Base-by-base conservation (phyloP, 2,797 vertebrate species). In the Sarcophilus harrisii region DNA sequence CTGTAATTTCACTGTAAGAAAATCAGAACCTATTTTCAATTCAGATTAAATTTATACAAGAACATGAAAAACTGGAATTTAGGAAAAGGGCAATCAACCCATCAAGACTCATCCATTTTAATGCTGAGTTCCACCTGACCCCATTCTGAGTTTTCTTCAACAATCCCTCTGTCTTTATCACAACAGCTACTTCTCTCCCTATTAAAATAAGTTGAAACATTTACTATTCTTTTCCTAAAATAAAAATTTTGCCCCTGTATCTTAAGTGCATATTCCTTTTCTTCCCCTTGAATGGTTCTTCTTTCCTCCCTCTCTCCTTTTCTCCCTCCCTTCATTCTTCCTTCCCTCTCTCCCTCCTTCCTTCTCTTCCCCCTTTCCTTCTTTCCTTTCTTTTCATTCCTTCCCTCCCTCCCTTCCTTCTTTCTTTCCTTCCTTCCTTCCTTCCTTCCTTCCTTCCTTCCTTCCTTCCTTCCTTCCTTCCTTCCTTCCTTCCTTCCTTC, bases 51-150 rank as follows among this genome's bases (percentile, higher is more conserved):
- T 89, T 57, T 58, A 54, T 11, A 93, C 18, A 90, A 57, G 62
- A 97, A 89, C 28, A 93, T 91, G 58, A 92, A 95, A 92, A 58
- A 10, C 27, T 16, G 90, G 52, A 57, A 96, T 57, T 91, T 54
- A 13, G 94, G 11, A 54, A 28, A 94, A 94, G 38, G 90, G 5
- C 66, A 58, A 58, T 92, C 54, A 93, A 27, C n/a, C 52, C 52
- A 93, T 73, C 60, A 90, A 29, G 59, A 8, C 11, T 29, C 0
- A 0, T 57, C 57, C 52, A 59, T n/a, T 94, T 57, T 89, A 57
- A 59, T 0, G 32, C 27, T 29, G n/a, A 58, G 52, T 94, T 30
- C 21, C 38, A 92, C 66, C 30, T 93, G 57, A 52, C 32, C 12
- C 54, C 57, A 92, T 55, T 55, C 10, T 11, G 32, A 90, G 11